A percentile compares a stretch with the other conserved stretches of the same genome.
phyloP scores from a whole-genome alignment of 2,888 invertebrate genomes.

The Piscicola geometra region DNA sequence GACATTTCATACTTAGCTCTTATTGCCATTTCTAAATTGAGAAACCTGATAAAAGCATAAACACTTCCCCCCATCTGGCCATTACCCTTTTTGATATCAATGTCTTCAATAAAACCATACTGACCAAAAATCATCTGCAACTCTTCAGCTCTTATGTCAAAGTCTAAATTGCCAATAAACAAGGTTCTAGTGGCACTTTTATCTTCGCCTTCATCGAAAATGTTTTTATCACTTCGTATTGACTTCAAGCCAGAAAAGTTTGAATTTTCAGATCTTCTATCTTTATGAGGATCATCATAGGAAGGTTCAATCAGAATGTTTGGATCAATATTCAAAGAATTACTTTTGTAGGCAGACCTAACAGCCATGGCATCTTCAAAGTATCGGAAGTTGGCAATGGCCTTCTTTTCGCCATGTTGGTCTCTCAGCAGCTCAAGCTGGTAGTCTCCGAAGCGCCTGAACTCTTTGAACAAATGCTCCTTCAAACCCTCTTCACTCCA shows the following conservation, averaged over 20 bases:
- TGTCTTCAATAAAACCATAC: conserved; percentile 93
- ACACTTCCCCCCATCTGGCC: conserved; percentile 58
- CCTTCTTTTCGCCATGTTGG: conserved; percentile 58
- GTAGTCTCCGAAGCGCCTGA: conserved; percentile 89
- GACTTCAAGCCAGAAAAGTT: conserved; percentile 75
- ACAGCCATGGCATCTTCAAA: conserved; percentile 26
- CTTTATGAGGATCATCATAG: conserved; percentile 1
- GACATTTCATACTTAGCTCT: conserved; percentile 90
- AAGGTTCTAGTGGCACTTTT: conserved; percentile 89
- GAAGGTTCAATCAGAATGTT: conserved; percentile 4
- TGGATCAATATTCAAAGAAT: conserved; percentile 24
- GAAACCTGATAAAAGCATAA: conserved; percentile 92
- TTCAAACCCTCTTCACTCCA: conserved; percentile 87
- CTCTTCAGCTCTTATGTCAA: conserved; percentile 90
- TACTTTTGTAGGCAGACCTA: conserved; percentile 23
- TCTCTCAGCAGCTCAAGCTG: conserved; percentile 86
- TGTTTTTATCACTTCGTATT: conserved; percentile 68
- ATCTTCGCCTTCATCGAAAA: conserved; percentile 92
- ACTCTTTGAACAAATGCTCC: conserved; percentile 86
- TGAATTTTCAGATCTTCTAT: not conserved
- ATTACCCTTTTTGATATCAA: conserved; percentile 95
- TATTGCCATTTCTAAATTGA: conserved; percentile 79
- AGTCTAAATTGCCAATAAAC: conserved; percentile 95
- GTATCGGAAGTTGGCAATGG: conserved; percentile 20
- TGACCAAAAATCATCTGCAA: conserved; percentile 78